A percentile compares a stretch with the other conserved stretches of the same genome.
Evolutionary conservation across 2,113 vertebrate genomes (phyloP).

Genomic region (Siniperca chuatsi): DNA sequence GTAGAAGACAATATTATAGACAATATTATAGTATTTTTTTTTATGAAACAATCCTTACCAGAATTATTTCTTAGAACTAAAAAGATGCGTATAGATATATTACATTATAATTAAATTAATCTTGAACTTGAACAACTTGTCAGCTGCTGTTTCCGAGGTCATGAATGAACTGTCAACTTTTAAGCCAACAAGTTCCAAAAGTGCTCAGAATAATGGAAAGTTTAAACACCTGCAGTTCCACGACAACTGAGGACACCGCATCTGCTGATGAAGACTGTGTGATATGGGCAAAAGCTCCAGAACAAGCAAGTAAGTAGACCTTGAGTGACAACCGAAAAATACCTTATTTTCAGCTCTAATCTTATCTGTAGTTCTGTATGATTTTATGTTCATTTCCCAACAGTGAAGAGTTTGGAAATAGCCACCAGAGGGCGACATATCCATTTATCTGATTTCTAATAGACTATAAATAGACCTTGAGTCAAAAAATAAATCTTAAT

Average conservation of each 20-base stretch:
- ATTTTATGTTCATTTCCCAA: not conserved
- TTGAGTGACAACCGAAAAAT: not conserved
- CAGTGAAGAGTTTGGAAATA: not conserved
- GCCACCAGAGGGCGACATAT: slow-evolving; percentile 8
- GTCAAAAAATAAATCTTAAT: not conserved
- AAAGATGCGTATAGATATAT: not conserved
- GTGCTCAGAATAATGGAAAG: not conserved
- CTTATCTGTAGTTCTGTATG: not conserved
- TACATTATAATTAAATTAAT: not conserved
- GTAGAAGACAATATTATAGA: not conserved
- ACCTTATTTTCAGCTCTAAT: not conserved
- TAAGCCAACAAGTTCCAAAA: not conserved
- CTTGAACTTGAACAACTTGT: not conserved
- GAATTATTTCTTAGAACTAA: too few relatives aligned
- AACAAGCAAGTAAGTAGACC: not conserved
- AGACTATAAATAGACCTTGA: not conserved
- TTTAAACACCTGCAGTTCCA: not conserved
- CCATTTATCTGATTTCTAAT: rapidly evolving
- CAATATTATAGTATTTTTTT: not conserved
- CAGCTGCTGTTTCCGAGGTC: not conserved
- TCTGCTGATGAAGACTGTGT: not conserved
- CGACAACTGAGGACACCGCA: not conserved
- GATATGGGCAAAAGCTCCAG: not conserved
- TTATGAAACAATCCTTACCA: too few relatives aligned
- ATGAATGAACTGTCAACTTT: not conserved